Conservation (phyloP, 2,888 invertebrate genomes). For the Lasioglossum villosulum region DNA sequence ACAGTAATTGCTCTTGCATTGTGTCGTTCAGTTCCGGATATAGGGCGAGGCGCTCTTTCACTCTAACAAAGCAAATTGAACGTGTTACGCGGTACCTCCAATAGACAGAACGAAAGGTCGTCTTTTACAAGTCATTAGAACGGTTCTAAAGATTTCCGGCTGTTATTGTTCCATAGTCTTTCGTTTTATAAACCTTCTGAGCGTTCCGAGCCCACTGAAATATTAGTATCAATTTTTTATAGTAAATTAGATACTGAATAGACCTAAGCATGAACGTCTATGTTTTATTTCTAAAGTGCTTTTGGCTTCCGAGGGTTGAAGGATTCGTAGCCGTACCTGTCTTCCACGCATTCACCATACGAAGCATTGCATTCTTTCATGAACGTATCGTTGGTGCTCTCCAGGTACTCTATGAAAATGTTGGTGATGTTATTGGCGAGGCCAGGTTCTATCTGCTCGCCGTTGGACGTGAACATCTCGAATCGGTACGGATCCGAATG, state of each 20-base stretch:
- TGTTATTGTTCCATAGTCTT: not conserved
- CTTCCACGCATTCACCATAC: slow-evolving; percentile 75
- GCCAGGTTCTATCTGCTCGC: slow-evolving; percentile 25
- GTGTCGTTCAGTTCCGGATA: slow-evolving; percentile 59
- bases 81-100: not conserved
- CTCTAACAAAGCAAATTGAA: slow-evolving; percentile 44
- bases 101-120: not conserved
- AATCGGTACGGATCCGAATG: slow-evolving; percentile 17
- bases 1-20: slow-evolving; percentile 52
- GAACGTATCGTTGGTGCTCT: fast-evolving
- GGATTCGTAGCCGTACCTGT: not conserved
- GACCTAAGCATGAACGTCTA: not conserved
- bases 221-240: not conserved
- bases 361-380: slow-evolving; percentile 55
- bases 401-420: not conserved
- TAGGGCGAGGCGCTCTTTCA: slow-evolving; percentile 46
- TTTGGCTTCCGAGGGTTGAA: not conserved
- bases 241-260: not conserved
- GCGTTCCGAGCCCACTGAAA: not conserved
- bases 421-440: slow-evolving; percentile 7
- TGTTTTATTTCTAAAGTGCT: not conserved
- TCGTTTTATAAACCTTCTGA: not conserved
- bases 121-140: not conserved
- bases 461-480: slow-evolving; percentile 28
- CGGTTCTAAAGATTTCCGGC: not conserved